Evolutionary conservation across 1,140 invertebrate species (phyloP).

Genomic region (Samia ricini): DNA sequence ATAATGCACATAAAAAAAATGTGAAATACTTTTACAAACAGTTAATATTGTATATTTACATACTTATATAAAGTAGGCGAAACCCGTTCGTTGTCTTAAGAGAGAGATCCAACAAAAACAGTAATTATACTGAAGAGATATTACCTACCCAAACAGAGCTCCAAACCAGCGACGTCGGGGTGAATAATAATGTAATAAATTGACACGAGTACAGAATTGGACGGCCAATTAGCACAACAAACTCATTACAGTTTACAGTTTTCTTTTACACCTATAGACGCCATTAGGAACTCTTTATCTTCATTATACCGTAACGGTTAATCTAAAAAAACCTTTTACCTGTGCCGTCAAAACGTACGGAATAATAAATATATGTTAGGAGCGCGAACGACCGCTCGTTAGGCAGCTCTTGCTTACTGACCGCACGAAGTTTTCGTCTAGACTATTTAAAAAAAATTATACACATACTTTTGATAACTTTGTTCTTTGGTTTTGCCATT

Average conservation of each 20-base stretch:
- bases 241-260: constrained; percentile 29
- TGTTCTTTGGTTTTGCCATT: neutral
- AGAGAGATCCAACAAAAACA: neutral
- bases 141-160: neutral
- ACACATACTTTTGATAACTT: neutral
- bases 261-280: constrained; percentile 30
- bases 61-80: constrained; percentile 2
- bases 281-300: constrained; percentile 39
- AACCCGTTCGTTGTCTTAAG: neutral
- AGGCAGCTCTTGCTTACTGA: neutral
- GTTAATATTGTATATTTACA: neutral
- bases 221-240: constrained; percentile 23
- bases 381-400: neutral
- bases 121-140: neutral
- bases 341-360: constrained; percentile 30
- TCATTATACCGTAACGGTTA: constrained; percentile 39
- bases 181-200: constrained; percentile 24
- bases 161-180: neutral
- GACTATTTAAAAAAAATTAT: neutral
- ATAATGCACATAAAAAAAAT: no score
- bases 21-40: no score
- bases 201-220: constrained; percentile 13
- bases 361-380: constrained; percentile 36
- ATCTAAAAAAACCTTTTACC: constrained; percentile 42
- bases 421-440: neutral